A percentile compares a stretch with the other conserved stretches of the same genome.
Evolutionary conservation across 2,113 vertebrate species (phyloP).

Genomic region (Rhynchomys soricoides): DNA sequence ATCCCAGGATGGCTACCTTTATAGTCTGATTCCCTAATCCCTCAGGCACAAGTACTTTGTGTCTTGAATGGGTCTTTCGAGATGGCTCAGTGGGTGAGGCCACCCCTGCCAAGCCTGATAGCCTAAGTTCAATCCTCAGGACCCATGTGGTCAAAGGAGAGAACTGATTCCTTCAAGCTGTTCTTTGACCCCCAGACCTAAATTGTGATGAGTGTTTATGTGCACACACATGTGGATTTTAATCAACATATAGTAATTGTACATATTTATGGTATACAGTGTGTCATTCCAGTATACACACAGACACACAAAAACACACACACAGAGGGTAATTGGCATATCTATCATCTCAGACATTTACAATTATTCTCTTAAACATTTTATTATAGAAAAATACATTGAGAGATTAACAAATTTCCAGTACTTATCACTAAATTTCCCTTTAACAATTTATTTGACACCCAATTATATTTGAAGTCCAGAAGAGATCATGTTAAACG

Average conservation of each 20-base stretch:
- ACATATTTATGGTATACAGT: neutral
- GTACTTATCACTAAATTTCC: neutral
- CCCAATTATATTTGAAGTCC: neutral
- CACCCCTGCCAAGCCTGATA: neutral
- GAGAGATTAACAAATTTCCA: neutral
- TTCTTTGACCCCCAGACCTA: neutral
- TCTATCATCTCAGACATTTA: neutral
- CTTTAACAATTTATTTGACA: neutral
- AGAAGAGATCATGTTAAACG: slow-evolving; percentile 22
- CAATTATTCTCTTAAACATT: neutral
- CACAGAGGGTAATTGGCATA: neutral
- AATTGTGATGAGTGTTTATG: neutral
- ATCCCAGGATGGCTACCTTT: neutral
- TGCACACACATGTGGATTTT: neutral
- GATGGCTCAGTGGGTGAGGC: neutral
- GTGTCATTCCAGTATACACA: neutral
- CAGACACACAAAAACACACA: neutral
- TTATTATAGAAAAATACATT: neutral
- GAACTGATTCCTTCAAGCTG: neutral
- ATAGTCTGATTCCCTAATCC: neutral
- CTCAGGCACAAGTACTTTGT: neutral
- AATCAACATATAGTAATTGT: neutral
- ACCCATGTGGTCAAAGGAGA: neutral
- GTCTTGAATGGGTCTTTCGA: neutral
- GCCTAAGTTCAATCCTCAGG: neutral